Percentiles rank a stretch among this genome's conserved stretches.
These are phyloP conservation scores for Drosophila limbata DNA, from an alignment of 2,888 invertebrate genomes.

Conservation along the genomic window DNA sequence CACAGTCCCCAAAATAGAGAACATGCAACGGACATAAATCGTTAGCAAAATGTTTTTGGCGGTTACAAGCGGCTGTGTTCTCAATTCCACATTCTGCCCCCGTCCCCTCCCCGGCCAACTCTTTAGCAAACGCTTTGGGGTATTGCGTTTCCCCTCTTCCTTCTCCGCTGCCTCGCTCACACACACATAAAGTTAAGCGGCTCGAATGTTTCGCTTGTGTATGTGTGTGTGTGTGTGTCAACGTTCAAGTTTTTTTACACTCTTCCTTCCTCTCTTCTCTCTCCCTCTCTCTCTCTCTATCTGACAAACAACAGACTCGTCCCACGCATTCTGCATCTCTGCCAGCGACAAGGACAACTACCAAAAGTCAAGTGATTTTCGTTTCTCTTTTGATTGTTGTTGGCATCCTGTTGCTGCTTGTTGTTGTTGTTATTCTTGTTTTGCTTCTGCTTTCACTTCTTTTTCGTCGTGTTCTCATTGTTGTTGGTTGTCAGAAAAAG, in stretches of 20 bases:
- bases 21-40: slow-evolving; percentile 77
- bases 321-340: slow-evolving; percentile 42
- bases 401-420: slow-evolving; percentile 34
- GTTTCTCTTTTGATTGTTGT: slow-evolving; percentile 40
- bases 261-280: background rate
- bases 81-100: background rate
- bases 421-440: slow-evolving; percentile 13
- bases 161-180: background rate
- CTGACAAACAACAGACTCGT: slow-evolving; percentile 10
- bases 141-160: slow-evolving; percentile 16
- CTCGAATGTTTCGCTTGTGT: background rate
- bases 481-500: slow-evolving; percentile 25
- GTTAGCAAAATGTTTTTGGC: slow-evolving; percentile 79
- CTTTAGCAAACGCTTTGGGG: slow-evolving; percentile 10
- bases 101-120: too few species aligned
- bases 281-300: too few species aligned
- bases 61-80: slow-evolving; percentile 60
- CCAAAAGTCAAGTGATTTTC: slow-evolving; percentile 71
- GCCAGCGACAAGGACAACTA: slow-evolving; percentile 71
- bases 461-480: slow-evolving; percentile 30
- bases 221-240: slow-evolving; percentile 9
- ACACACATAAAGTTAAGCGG: slow-evolving; percentile 1
- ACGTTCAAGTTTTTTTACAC: slow-evolving; percentile 69
- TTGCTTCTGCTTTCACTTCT: background rate
- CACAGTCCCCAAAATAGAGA: slow-evolving; percentile 28